Evolutionary conservation across 2,888 invertebrate genomes (phyloP), one percentile per base, ranked within the genome.

Genomic region (Tetranychus piercei): DNA sequence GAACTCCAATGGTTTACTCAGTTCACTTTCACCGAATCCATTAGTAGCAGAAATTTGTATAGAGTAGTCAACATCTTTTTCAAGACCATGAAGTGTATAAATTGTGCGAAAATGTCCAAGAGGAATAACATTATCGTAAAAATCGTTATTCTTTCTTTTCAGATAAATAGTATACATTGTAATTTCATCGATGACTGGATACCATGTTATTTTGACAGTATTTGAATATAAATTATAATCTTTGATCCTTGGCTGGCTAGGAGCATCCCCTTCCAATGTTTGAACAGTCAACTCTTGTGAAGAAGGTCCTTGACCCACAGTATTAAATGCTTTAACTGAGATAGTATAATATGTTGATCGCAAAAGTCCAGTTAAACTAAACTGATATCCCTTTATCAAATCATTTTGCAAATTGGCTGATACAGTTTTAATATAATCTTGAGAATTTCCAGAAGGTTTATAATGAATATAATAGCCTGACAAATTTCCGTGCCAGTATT

Each of bases 401-500:
- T 69, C 34, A 23, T 23, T 23, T 9, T 9, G 22, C 11, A 65
- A 74, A 45, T 76, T 75, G n/a, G 69, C 22, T 11, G 78, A 78
- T 11, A 77, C 77, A 1, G 78, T 77, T 71, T 77, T 77, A 75
- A 78, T 78, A 55, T 78, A 78, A 4, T 78, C 77, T 15, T 78
- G 77, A 6, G 67, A 71, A 9, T 75, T 73, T n/a, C 76, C 78
- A 44, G 75, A 74, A 18, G 77, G 77, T 67, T 77, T 78, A 71
- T 77, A 78, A 6, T 77, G 78, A 18, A 79, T 76, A 69, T 79
- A 79, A 65, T 78, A 79, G 9, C 79, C 79, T 65, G 75, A 75
- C 5, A 79, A 70, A 43, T 78, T 75, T 8, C 79, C 79, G 67
- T 79, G 79, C 79, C 79, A 79, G 22, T 77, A 75, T 23, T 76